Base-by-base conservation (phyloP, 2,797 vertebrate genomes). In the Melanotaenia trifasciata region DNA sequence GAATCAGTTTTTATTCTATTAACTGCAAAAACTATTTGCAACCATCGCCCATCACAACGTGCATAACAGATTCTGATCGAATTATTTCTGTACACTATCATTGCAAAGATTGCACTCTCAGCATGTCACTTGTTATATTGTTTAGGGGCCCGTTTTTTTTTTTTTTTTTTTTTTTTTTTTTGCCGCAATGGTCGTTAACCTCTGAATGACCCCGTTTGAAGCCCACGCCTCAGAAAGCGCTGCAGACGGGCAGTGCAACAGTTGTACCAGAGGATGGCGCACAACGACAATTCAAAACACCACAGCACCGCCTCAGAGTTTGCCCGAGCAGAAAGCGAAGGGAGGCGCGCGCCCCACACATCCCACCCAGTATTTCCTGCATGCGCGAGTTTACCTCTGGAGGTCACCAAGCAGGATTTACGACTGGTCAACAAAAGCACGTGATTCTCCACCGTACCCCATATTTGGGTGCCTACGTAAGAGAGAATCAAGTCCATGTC, bases 361-460 rank as follows among this genome's bases (percentile, higher is more conserved):
- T 96, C 96, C 96, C 95, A 95, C 96, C 96, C 96, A 94, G 94
- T 87, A 95, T 96, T 96, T 96, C 95, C 96, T 94, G 93, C 94
- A 95, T 96, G 96, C 96, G 94, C 95, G 96, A 97, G 96, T 97
- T 97, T 98, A 99, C 97, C 97, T 97, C 97, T 97, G 96, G 97
- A 98, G 97, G 97, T 99, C 98, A 98, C 96, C 95, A 94, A 96
- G 96, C 95, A 98, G 97, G 97, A 99, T 99, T 99, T 99, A 99
- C 97, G 97, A 99, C 97, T 99, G 98, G 97, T 98, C 97, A 99
- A 99, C 98, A 99, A 98, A 99, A 98, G 96, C 98, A 99, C 98
- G 98, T 99, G 98, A 99, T 95, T 94, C 93, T 92, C 92, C 96
- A 96, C 94, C 97, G 96, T 98, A 97, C 95, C 96, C 97, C 97